Base-by-base conservation (phyloP, 2,797 vertebrate species). In the Echiichthys vipera region DNA sequence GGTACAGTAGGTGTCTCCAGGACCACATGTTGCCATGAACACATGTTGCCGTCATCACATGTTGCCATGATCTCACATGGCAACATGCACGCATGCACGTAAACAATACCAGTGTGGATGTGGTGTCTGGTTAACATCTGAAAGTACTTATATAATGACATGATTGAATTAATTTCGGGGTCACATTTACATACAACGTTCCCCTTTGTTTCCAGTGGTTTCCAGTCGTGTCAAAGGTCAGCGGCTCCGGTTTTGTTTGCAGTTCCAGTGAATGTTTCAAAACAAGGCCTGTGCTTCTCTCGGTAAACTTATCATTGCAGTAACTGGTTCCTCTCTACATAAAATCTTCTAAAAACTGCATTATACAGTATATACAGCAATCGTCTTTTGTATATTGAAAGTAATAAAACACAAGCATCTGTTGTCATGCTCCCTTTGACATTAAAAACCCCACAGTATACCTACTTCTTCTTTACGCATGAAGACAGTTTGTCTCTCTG, bases 211-310 rank as follows among this genome's bases (percentile, higher is more conserved):
- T 80, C 18, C 25, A 73, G 56, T 59, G 39, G 30, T 57, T 74
- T 71, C 51, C 30, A 25, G 49, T 39, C 22, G 45, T 36, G 51
- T 74, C 69, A 84, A 81, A 86, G 36, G 61, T 76, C 49, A 74
- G 17, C 59, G 15, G 58, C 18, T 34, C 15, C 4, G 1, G 30
- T 68, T 69, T 30, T 47, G 45, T 71, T 59, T 75, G 47, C 32
- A 46, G 45, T 10, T 47, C 42, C 29, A 57, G 32, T 43, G 32
- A 34, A 47, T 12, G 30, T 71, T 51, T 74, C 17, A 22, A 74
- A 62, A 69, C 30, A 68, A 29, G 24, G 30, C 25, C 45, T 27
- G 3, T 49, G 8, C 32, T 62, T n/a, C 30, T 40, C 7, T 54
- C 18, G 32, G 34, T 34, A 62, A 56, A 58, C 2, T 2, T 25